Evolutionary conservation across 2,797 vertebrate genomes (phyloP), one percentile per base, ranked within the genome.

Genomic region (Siniperca undulata): DNA sequence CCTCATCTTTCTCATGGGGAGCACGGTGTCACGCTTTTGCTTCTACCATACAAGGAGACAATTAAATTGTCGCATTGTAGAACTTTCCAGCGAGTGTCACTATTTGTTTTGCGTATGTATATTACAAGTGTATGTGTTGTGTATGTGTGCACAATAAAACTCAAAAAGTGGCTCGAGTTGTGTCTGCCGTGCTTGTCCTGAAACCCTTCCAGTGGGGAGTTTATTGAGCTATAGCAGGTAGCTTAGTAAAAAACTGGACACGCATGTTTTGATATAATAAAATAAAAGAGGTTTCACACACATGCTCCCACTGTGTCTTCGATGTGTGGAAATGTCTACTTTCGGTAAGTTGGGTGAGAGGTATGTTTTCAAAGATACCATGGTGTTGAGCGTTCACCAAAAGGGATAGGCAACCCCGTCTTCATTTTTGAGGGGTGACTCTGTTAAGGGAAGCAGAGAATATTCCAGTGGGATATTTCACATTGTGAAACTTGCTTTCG

Each of bases 261-360:
- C 81, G 17, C 89, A 88, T 91, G 92, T 93, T 91, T 92, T 90
- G 88, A 91, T 92, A 86, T 92, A 93, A 93, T 93, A 92, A 90
- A 95, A 94, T 94, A 92, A 93, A 92, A 89, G 84, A 75, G 90
- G 91, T 91, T 92, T 94, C 91, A 78, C 92, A 91, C 89, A 83
- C 86, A 78, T 82, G 58, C 89, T 78, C 91, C 93, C 48, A 91
- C 94, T 92, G 93, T 91, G 93, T 92, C 93, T 94, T 94, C 94
- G 90, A 89, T 79, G 71, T 85, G 74, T 85, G 77, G 79, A 90
- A 92, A 92, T 90, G 92, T 94, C 94, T 93, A 91, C 91, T 94
- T 94, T 91, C 64, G 83, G 78, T 89, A 75, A 92, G 91, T 94
- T 91, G 64, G 84, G 67, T 70, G 75, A 89, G 88, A 87, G 86